phyloP scores from a whole-genome alignment of 2,888 invertebrate genomes.

The Lepas anatifera region DNA sequence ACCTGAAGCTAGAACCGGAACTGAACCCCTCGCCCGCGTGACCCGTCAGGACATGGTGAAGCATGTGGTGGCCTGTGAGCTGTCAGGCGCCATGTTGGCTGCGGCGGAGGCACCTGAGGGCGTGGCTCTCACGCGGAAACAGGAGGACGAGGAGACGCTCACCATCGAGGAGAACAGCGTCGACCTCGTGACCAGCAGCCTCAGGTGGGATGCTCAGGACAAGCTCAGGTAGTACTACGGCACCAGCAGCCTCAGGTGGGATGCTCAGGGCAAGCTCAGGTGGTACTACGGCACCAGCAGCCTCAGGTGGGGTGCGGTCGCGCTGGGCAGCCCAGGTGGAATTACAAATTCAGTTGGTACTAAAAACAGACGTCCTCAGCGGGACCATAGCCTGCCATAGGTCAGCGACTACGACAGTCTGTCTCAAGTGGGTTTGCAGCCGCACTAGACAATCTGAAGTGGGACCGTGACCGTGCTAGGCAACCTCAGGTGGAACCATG shows the following conservation, averaged over 20 bases:
- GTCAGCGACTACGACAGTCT: too few relatives aligned
- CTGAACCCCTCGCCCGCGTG: too few relatives aligned
- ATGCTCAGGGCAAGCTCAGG: too few relatives aligned
- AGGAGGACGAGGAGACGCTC: constrained; percentile 63
- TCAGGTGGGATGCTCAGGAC: too few relatives aligned
- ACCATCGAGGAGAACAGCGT: constrained; percentile 61
- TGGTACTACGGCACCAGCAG: not conserved
- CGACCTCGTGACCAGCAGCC: constrained; percentile 75
- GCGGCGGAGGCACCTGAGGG: constrained; percentile 52
- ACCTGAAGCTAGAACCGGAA: too few relatives aligned
- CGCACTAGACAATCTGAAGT: too few relatives aligned
- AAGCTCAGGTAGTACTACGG: not conserved
- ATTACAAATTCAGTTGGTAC: too few relatives aligned
- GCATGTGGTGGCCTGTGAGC: constrained; percentile 22
- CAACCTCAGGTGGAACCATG: too few relatives aligned
- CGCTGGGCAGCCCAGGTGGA: not conserved
- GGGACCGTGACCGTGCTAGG: too few relatives aligned
- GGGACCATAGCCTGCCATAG: too few relatives aligned
- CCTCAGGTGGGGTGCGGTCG: not conserved
- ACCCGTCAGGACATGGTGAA: constrained; percentile 21
- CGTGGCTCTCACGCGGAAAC: constrained; percentile 25
- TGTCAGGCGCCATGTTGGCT: constrained; percentile 55
- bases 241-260: constrained; percentile 2
- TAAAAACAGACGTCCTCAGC: too few relatives aligned
- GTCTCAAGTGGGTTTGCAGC: too few relatives aligned